These are phyloP conservation scores for Marisa cornuarietis DNA, from an alignment of 1,140 invertebrate species.

Conservation along the genomic window DNA sequence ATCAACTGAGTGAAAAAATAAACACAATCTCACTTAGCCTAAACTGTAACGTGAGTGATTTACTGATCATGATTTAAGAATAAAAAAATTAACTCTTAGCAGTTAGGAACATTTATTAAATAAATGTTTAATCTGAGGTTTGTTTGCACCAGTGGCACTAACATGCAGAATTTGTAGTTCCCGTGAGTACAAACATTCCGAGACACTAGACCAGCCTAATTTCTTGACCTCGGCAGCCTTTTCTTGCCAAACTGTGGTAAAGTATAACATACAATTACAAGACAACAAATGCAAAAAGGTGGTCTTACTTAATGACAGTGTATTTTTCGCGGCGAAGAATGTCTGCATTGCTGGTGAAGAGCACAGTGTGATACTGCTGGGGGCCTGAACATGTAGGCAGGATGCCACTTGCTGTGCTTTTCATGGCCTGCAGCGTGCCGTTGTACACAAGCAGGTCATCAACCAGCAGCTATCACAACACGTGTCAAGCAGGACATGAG, in stretches of 20 bases:
- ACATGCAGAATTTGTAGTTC: too few relatives aligned
- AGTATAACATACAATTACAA: background rate
- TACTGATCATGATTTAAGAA: too few relatives aligned
- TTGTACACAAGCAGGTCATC: conserved; percentile 83
- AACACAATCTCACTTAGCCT: too few relatives aligned
- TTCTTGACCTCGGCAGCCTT: background rate
- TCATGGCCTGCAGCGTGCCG: conserved; percentile 71
- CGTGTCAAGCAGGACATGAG: too few relatives aligned
- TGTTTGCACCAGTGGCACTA: too few relatives aligned
- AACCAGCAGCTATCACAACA: conserved; percentile 70
- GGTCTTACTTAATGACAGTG: conserved; percentile 60
- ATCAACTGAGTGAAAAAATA: too few relatives aligned
- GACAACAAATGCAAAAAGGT: background rate
- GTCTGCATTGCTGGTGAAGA: conserved; percentile 67
- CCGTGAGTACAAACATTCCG: too few relatives aligned
- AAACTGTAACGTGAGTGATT: too few relatives aligned
- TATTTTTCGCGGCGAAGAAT: conserved; percentile 57
- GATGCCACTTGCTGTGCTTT: conserved; percentile 50
- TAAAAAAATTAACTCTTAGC: too few relatives aligned
- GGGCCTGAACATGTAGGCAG: conserved; percentile 54
- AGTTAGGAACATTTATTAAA: too few relatives aligned
- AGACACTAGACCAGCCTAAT: too few relatives aligned
- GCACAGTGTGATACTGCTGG: conserved; percentile 66
- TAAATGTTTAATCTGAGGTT: too few relatives aligned
- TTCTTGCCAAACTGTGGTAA: background rate